Evolutionary conservation across 2,797 vertebrate genomes (phyloP).

Genomic region (Diglossa cyanea): DNA sequence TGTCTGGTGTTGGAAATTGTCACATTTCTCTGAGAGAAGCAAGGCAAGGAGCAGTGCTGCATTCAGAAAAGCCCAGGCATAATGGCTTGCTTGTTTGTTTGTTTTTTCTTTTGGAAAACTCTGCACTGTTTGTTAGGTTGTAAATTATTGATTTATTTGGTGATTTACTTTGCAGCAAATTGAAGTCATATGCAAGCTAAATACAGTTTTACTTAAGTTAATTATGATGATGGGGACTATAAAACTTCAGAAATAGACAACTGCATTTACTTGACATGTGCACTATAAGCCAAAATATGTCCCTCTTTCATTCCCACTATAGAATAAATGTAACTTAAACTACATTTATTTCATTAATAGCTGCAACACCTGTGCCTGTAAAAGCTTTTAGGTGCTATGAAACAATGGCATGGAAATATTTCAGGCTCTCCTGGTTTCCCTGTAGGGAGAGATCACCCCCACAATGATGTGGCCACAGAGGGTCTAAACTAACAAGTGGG

Average conservation of each 20-base stretch:
- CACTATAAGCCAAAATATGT: background rate
- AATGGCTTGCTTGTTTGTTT: background rate
- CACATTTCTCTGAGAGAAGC: conserved; percentile 8
- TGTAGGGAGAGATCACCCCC: background rate
- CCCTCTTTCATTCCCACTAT: background rate
- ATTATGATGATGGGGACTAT: background rate
- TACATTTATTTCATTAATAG: background rate
- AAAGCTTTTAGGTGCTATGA: background rate
- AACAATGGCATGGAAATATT: background rate
- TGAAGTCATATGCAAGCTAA: conserved; percentile 33
- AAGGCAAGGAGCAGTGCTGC: background rate
- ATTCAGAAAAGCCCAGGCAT: background rate
- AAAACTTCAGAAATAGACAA: conserved; percentile 28
- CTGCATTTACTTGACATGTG: background rate
- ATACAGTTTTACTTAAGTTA: conserved; percentile 30
- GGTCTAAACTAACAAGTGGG: background rate
- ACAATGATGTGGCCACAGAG: background rate
- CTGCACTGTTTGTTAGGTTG: background rate
- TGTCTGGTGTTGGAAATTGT: conserved; percentile 2
- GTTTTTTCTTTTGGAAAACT: background rate
- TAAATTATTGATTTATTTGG: conserved; percentile 56
- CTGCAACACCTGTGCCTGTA: background rate
- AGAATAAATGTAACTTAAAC: background rate
- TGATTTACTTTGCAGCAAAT: conserved; percentile 43
- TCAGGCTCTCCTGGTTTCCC: background rate